Conservation (phyloP, 2,888 invertebrate species). For the Andrena bicolor region DNA sequence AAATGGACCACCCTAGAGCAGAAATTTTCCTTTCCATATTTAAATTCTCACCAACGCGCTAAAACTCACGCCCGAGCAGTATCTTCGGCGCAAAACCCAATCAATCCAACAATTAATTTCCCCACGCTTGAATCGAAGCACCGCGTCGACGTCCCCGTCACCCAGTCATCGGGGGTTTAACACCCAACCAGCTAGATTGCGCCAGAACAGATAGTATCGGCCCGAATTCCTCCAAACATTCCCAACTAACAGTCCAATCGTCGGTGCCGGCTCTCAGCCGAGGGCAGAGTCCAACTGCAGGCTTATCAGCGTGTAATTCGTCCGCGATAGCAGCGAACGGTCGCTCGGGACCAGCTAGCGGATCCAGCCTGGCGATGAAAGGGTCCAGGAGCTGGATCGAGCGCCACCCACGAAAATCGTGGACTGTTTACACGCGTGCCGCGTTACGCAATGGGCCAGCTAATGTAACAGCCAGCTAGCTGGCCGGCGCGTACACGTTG, state of each 20-base stretch:
- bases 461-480: slow-evolving; percentile 6
- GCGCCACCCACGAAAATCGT: slow-evolving; percentile 27
- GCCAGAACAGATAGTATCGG: slow-evolving; percentile 26
- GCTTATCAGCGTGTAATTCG: slow-evolving; percentile 34
- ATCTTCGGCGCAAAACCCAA: too few relatives aligned
- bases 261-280: neutral
- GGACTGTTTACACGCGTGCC: slow-evolving; percentile 21
- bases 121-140: too few relatives aligned
- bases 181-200: slow-evolving; percentile 37
- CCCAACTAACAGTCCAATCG: slow-evolving; percentile 18
- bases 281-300: neutral
- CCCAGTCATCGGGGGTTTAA: slow-evolving; percentile 10
- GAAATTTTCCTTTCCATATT: too few relatives aligned
- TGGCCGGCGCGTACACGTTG: slow-evolving; percentile 30
- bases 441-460: slow-evolving; percentile 24
- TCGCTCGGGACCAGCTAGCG: neutral
- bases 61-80: too few relatives aligned
- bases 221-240: slow-evolving; percentile 24
- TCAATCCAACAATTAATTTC: too few relatives aligned
- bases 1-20: too few relatives aligned
- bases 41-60: too few relatives aligned
- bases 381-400: neutral
- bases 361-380: neutral
- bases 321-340: neutral
- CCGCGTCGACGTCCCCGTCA: neutral